Evolutionary conservation across 2,888 invertebrate species (phyloP).

Genomic region (Strigamia transsilvanica): DNA sequence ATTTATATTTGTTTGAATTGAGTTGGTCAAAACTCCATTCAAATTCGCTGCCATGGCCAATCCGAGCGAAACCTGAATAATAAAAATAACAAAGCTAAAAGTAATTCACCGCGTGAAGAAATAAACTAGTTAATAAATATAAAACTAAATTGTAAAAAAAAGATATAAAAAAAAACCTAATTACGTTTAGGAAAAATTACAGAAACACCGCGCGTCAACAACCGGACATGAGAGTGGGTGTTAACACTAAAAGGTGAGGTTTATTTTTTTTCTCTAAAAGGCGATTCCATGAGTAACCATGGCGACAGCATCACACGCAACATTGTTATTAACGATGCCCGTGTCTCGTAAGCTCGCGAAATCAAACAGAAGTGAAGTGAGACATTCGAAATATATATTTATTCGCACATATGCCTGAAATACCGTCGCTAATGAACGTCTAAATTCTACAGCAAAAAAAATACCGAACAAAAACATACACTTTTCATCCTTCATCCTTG

Average conservation of each 20-base stretch:
- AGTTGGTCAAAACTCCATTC: constrained; percentile 18
- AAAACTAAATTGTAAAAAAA: not conserved
- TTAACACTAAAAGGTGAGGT: not conserved
- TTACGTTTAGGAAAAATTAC: not conserved
- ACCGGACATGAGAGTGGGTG: not conserved
- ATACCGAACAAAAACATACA: not conserved
- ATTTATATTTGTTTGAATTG: not conserved
- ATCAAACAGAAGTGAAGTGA: not conserved
- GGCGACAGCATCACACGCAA: not conserved
- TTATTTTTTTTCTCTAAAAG: not conserved
- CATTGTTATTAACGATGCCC: not conserved
- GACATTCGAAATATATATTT: not conserved
- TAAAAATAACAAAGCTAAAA: not conserved
- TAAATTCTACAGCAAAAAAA: not conserved
- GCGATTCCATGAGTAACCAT: not conserved
- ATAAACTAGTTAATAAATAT: not conserved
- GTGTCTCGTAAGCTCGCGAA: not conserved
- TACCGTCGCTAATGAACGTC: constrained; percentile 1
- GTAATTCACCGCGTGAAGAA: not conserved
- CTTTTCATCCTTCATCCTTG: not conserved
- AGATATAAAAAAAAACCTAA: not conserved
- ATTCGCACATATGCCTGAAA: constrained; percentile 8
- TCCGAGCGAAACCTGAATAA: not conserved
- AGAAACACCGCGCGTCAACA: constrained; percentile 15
- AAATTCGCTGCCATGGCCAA: constrained; percentile 17